Evolutionary conservation across 2,888 invertebrate species (phyloP), one percentile per base, ranked within the genome.

Genomic region (Acronicta aceris): DNA sequence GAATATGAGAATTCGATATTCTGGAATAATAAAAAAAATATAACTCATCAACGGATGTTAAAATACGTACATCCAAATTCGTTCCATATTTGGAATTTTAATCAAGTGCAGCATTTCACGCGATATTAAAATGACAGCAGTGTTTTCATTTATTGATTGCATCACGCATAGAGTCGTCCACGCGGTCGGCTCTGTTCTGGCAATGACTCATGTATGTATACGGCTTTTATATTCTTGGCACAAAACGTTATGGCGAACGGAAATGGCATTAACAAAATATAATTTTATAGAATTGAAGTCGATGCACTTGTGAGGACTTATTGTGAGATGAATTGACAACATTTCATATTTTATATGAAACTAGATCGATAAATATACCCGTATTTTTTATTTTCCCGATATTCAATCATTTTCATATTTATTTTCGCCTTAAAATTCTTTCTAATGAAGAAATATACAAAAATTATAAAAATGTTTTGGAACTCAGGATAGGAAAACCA

Each of bases 201-300:
- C 79, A 76, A 58, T 89, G 89, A 89, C 63, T 88, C 89, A 87
- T 71, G 69, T 72, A 59, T 74, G 54, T 56, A 58, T 55, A 58
- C 59, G 59, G 74, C 76, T 78, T 77, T 82, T 82, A 74, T 83
- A 83, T 81, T 86, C 85, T 87, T 88, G 86, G 87, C 88, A 86
- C 83, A 71, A 78, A 81, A 79, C 81, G 70, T 63, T 52, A 75
- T 69, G 71, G 71, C 73, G 67, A 66, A 60, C 85, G 88, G 87
- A 88, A 86, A 82, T 76, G 69, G 71, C 80, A 80, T 81, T 83
- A 81, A 80, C 78, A 81, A 76, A 71, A 76, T 76, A 65, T 50
- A 74, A 7, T 76, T 77, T 70, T 76, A 76, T 78, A 82, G 73
- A 67, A 65, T 71, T 60, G 57, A 70, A 71, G 84, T 81, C 82